Evolutionary conservation across 2,797 vertebrate genomes (phyloP), one percentile per base, ranked within the genome.

Genomic region (Corythornis leucogaster): DNA sequence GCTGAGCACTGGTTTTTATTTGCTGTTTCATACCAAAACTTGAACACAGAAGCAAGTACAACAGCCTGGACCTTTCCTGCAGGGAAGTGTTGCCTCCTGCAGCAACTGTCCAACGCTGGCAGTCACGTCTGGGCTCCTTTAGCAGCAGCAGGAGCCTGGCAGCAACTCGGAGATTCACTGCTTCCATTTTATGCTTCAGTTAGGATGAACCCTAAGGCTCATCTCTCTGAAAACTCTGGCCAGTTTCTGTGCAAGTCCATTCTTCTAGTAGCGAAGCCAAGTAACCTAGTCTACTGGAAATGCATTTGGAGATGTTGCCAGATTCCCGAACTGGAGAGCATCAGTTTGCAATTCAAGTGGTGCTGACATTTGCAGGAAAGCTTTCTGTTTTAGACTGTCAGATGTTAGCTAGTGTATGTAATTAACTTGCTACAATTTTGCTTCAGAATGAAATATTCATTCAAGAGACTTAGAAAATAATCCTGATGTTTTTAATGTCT

Each of bases 391-490:
- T 83, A 25, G 50, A 78, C n/a, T 11, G 4, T 96, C 95, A 97
- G 91, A 85, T 85, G 66, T 92, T 94, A 93, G 77, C 87, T 55
- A 85, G 88, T 89, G 58, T 92, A 68, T 92, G 73, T 96, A 89
- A 96, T 97, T 94, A 96, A 91, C 93, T 93, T 91, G 62, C 58
- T 82, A 17, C 83, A 59, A 95, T 97, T 96, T 82, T 94, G 81
- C 89, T 92, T 93, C 82, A 82, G 88, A 95, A 83, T 96, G 77
- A 94, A 90, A 89, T 95, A 96, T 79, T 96, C 86, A 92, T 85
- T 95, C 87, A 93, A 95, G 87, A 86, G 68, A 80, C 87, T 86
- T 93, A 4, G 82, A 94, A 95, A 90, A 78, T 20, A 35, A 93
- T 51, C 28, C 77, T 71, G 35, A 78, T 26, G 38, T 92, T 94